A percentile compares a stretch with the other conserved stretches of the same genome.
These are phyloP conservation scores for Myodes glareolus DNA, from an alignment of 2,113 vertebrate species.

Conservation along the genomic window DNA sequence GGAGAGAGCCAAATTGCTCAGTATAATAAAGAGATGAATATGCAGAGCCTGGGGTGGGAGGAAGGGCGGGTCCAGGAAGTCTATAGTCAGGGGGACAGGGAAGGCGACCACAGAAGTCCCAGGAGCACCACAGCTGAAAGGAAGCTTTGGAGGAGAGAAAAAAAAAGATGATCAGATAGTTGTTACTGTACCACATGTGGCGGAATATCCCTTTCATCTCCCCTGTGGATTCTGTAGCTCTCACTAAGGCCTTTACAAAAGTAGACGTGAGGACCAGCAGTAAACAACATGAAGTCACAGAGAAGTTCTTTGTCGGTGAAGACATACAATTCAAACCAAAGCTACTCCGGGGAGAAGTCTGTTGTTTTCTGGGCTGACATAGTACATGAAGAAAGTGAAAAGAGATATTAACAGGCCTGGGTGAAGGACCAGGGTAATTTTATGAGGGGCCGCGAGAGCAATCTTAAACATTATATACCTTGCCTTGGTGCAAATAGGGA, in stretches of 20 bases:
- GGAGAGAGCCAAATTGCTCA: conserved; percentile 26
- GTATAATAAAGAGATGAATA: conserved; percentile 28
- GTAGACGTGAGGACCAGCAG: background rate
- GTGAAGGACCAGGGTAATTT: conserved; percentile 17
- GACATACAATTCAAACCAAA: conserved; percentile 23
- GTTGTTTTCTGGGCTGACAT: background rate
- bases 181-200: background rate
- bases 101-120: background rate
- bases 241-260: conserved; percentile 28
- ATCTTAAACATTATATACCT: background rate
- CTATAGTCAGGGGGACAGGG: background rate
- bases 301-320: background rate
- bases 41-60: background rate
- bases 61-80: background rate
- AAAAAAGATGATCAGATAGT: conserved; percentile 9
- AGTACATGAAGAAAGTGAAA: background rate
- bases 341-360: background rate
- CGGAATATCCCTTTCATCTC: background rate
- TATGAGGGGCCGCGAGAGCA: background rate
- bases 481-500: background rate
- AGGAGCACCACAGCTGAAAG: background rate
- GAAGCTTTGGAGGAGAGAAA: background rate
- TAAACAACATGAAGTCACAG: background rate
- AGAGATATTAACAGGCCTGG: background rate
- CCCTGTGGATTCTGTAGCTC: conserved; percentile 27